Percentiles rank a stretch among this genome's conserved stretches.
Conservation (phyloP, 2,113 vertebrate genomes). For the Epinephelus fuscoguttatus region DNA sequence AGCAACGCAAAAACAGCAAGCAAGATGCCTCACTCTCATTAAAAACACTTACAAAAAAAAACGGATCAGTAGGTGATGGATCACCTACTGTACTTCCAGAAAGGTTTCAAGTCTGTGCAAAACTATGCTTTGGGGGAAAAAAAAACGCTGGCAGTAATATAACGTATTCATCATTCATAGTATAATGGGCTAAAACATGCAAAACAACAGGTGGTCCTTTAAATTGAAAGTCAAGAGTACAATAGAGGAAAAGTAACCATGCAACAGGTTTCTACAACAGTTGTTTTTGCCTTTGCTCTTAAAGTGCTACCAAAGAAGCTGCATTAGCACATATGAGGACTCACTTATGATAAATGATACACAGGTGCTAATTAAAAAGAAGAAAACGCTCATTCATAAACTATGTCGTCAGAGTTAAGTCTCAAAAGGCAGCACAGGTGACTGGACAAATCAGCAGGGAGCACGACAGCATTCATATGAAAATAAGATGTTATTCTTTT, state of each 20-base stretch:
- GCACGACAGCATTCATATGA: neutral
- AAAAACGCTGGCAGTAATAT: conserved; percentile 3
- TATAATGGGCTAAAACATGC: conserved; percentile 29
- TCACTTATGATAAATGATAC: neutral
- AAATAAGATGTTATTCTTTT: neutral
- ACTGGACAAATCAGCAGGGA: neutral
- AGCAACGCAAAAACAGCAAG: too few relatives aligned
- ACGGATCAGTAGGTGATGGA: too few relatives aligned
- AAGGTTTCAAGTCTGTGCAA: neutral
- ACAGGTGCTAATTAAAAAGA: neutral
- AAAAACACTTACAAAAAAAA: too few relatives aligned
- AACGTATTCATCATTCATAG: conserved; percentile 16
- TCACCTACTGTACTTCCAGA: neutral
- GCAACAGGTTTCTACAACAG: conserved; percentile 58
- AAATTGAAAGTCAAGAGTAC: neutral
- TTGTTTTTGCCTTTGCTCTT: neutral
- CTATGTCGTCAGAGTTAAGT: neutral
- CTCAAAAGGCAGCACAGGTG: neutral
- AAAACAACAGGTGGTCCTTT: conserved; percentile 12
- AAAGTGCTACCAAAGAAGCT: conserved; percentile 11
- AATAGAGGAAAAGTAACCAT: conserved; percentile 26
- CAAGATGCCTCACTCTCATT: too few relatives aligned
- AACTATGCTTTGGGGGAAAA: neutral
- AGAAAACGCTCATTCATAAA: neutral
- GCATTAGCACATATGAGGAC: neutral